A percentile compares a stretch with the other conserved stretches of the same genome.
Conservation (phyloP, 2,888 invertebrate genomes). For the Lamproptera curius region DNA sequence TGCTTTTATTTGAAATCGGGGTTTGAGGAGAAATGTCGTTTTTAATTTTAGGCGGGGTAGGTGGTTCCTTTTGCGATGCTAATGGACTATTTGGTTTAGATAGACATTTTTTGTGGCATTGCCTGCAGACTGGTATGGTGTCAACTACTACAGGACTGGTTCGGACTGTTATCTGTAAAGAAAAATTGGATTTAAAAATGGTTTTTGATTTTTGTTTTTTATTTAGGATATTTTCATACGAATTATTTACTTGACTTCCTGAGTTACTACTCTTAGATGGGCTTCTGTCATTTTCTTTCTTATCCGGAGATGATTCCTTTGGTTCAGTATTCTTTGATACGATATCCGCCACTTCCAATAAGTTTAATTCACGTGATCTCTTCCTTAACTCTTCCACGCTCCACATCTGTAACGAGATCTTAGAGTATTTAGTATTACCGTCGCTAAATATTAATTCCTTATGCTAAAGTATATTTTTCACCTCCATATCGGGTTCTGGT, state of each 20-base stretch:
- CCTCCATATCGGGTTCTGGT: constrained; percentile 78
- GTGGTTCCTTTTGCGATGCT: constrained; percentile 65
- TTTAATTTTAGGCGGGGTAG: constrained; percentile 52
- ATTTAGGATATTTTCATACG: neutral
- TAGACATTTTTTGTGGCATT: constrained; percentile 88
- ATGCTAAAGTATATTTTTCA: constrained; percentile 29
- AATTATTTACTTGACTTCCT: constrained; percentile 83
- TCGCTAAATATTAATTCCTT: too few species aligned
- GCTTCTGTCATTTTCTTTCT: constrained; percentile 80
- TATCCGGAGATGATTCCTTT: constrained; percentile 55
- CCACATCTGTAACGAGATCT: constrained; percentile 81
- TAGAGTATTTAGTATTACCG: too few species aligned
- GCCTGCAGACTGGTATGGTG: constrained; percentile 85
- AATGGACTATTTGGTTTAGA: constrained; percentile 75
- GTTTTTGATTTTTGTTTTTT: too few species aligned
- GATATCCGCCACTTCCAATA: constrained; percentile 71
- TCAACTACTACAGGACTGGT: constrained; percentile 86
- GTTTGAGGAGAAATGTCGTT: constrained; percentile 61
- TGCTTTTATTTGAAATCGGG: constrained; percentile 60
- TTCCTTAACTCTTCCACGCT: constrained; percentile 84
- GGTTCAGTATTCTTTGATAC: constrained; percentile 48
- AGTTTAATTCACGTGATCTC: constrained; percentile 83
- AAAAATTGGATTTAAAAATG: neutral
- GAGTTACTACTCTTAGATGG: constrained; percentile 87
- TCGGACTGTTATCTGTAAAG: constrained; percentile 84